Evolutionary conservation across 1,140 invertebrate genomes (phyloP), one percentile per base, ranked within the genome.

Genomic region (Tenebrio molitor): DNA sequence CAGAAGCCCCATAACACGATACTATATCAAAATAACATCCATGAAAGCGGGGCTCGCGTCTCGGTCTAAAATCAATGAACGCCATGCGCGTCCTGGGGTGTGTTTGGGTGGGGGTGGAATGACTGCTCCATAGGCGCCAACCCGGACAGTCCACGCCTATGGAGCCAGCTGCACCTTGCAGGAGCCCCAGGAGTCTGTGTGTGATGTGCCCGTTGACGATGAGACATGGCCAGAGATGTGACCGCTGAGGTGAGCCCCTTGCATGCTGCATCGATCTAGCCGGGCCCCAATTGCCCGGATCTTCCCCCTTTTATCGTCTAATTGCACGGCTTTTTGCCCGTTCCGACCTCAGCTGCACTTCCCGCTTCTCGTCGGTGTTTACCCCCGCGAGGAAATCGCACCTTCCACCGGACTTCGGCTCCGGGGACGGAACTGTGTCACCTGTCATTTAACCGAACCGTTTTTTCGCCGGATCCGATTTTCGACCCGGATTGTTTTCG

Each of bases 81-180:
- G 74, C 74, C 76, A 77, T 79, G 77, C 77, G 77, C 77, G 77
- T 76, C 77, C 76, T 73, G 72, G 76, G 75, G 71, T 71, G 63
- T 71, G 67, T 71, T 62, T 46, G 62, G 65, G 68, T 74, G 69
- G 77, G 74, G 71, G 77, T 75, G 78, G 74, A 71, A 73, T 72
- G 76, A 74, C 76, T 72, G 79, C 75, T 74, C 74, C 76, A 75
- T 77, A 78, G 79, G 81, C 79, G 78, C 80, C 77, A 76, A 79
- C 78, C 80, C 78, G 79, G 81, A 79, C 80, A 82, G 81, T 82
- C 81, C 80, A 82, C 81, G 81, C 81, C 81, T 82, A 80, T 82
- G 80, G 79, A 80, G 76, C 78, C 79, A 82, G 81, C 78, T 81
- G 80, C 80, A 81, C 77, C 80, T 77, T 70, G 75, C 76, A 77